Base-by-base conservation (phyloP, 2,797 vertebrate genomes). In the Eptatretus atami region DNA sequence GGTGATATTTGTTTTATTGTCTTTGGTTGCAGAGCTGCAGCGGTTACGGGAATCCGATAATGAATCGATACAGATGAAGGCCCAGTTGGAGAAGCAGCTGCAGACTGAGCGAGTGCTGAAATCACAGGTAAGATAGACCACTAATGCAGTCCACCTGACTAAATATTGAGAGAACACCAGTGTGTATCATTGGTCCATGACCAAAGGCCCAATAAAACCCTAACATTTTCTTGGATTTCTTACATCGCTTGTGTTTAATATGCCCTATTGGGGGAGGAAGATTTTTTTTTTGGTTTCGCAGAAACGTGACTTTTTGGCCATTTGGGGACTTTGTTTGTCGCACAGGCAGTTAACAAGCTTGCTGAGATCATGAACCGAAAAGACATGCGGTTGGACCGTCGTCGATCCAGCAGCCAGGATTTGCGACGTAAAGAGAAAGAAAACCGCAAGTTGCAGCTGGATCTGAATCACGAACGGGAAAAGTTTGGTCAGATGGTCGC, bases 321-420 rank as follows among this genome's bases (percentile, higher is more conserved):
- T 44, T 44, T 8, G 31, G 31, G 31, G 31, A 44, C 31, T 44
- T 44, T 44, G 10, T 44, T 44, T 44, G 10, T 66, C 67, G 61
- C 67, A 72, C 72, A 96, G 92, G 92, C 92, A 67, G 92, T 96
- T 67, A 98, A 98, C 73, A 98, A 96, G 70, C 76, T 98, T 72
- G 92, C 88, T 64, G 90, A 98, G 76, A 95, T 96, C 75, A 84
- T 98, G 88, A 96, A 98, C 76, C 79, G 92, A 24, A 95, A 93
- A 74, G 88, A 98, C 73, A 96, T 96, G 79, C 94, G 94, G 78
- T 77, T 94, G 69, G 90, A 95, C 76, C 83, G 84, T 72, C 96
- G 90, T 75, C 90, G 85, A 75, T n/a, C n/a, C 57, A 98, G 82
- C 68, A 84, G 82, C 15, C 82, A 87, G 19, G 92, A 98, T 74